Evolutionary conservation across 2,113 vertebrate genomes (phyloP), one percentile per base, ranked within the genome.

Genomic region (Thinocorus orbignyianus): DNA sequence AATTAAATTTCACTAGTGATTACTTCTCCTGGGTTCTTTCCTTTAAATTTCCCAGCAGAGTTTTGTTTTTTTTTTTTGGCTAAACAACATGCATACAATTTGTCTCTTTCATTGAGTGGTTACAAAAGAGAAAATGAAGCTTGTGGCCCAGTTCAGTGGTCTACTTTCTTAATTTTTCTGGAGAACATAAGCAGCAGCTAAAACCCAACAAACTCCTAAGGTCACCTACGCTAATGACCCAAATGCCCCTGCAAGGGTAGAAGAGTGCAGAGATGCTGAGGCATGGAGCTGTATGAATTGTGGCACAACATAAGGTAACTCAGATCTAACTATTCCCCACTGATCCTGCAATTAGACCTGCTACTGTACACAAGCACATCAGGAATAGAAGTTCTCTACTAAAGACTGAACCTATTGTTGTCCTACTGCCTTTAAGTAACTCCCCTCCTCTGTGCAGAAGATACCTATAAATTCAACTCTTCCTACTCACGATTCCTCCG

Each of bases 321-420:
- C 35, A 51, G 30, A 81, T 48, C 58, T 41, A n/a, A 49, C 28
- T 10, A 76, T n/a, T 46, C 44, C 44, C n/a, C 48, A 87, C 4
- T 46, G 55, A 52, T 18, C 22, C 54, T 66, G 22, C n/a, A 79
- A 44, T 23, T 31, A 12, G 35, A 57, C 4, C 31, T 60, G 13
- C 41, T 60, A 22, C 22, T 24, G 9, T 39, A 8, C 10, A 39
- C 4, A 9, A 77, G 2, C 10, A 5, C 0, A 4, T 11, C n/a
- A 70, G 10, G 9, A 70, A 66, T 0, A 76, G 17, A 54, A 86
- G 42, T 7, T 79, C 54, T 66, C 25, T n/a, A 7, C 2, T 37
- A 31, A 6, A 68, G 23, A 39, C 26, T n/a, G 54, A 62, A 25
- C 25, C 83, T 48, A 31, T 88, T 55, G 20, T 12, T 81, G 28